Base-by-base conservation (phyloP, 2,888 invertebrate species). In the Lithophane ornitopus region DNA sequence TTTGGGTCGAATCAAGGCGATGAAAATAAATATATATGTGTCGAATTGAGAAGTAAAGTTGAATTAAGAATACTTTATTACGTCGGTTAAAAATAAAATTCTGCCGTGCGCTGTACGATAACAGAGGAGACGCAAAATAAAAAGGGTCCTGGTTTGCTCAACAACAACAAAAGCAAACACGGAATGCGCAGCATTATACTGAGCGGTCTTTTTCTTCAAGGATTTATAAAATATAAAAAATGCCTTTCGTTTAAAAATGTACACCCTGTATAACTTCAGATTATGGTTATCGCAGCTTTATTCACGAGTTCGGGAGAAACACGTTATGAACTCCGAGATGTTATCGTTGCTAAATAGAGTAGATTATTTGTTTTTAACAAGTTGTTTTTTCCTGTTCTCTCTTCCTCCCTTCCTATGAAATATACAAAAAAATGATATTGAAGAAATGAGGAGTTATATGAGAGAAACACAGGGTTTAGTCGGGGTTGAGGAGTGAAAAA, bases 351-450 rank as follows among this genome's bases (percentile, higher is more conserved):
- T 59, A 77, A 77, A 71, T 74, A 67, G 4, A 68, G 73, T 41
- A 46, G 58, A 83, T 83, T 79, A 80, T 67, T 67, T 74, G 63
- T 74, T 70, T 58, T 62, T 63, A 56, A 78, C 34, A 73, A 61
- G 52, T 72, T 73, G 28, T 63, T 79, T 83, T 82, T 41, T 62
- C 81, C 56, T 67, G 69, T 67, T 70, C 22, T 41, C 52, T 56
- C 22, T 59, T 59, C 19, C 34, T 49, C 22, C 22, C 7, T 49
- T 56, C n/a, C 1, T 14, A 44, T 12, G 70, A 56, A 65, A 65
- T 76, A 58, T 52, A 69, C n/a, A 70, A 58, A 16, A 28, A n/a
- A 52, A 56, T 59, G 7, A 28, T 39, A 16, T 76, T 46, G 7
- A 46, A 56, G 49, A 74, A 59, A 74, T 52, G 1, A 63, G 19